Evolutionary conservation across 2,888 invertebrate genomes (phyloP).

Genomic region (Conchocele bisecta): DNA sequence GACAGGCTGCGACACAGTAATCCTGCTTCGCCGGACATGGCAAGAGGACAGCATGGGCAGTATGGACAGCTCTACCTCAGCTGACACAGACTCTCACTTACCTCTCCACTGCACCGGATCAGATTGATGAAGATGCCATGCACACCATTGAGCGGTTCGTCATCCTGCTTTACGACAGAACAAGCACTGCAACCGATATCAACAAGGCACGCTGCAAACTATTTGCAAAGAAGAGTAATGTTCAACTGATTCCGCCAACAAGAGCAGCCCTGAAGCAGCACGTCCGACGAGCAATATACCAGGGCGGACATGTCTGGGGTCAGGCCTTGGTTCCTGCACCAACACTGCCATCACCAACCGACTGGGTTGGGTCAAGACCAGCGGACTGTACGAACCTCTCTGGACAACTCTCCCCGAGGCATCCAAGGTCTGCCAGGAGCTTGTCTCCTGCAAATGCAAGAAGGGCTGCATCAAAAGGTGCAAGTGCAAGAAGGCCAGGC

Average conservation of each 20-base stretch:
- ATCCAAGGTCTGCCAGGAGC: constrained; percentile 1
- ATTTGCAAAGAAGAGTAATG: not conserved
- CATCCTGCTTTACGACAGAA: constrained; percentile 1
- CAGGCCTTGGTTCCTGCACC: not conserved
- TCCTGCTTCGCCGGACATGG: constrained; percentile 10
- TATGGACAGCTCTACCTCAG: not conserved
- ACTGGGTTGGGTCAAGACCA: not conserved
- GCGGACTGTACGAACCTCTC: not conserved
- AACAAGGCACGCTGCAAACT: not conserved
- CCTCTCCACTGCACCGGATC: not conserved
- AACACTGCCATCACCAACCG: not conserved
- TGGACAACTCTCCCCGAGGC: not conserved
- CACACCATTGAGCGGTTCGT: not conserved
- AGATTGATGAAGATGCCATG: not conserved
- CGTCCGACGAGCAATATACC: not conserved
- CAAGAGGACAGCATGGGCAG: constrained; percentile 14
- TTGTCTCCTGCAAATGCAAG: not conserved
- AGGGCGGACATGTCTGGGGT: not conserved
- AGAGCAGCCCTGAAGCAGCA: not conserved
- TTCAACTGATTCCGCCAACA: not conserved
- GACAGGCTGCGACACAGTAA: constrained; percentile 24
- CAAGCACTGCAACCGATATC: not conserved
- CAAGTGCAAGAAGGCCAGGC: not conserved
- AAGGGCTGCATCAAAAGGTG: not conserved
- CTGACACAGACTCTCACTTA: not conserved